phyloP scores from a whole-genome alignment of 2,797 vertebrate genomes.

The Muscicapa comitata region DNA sequence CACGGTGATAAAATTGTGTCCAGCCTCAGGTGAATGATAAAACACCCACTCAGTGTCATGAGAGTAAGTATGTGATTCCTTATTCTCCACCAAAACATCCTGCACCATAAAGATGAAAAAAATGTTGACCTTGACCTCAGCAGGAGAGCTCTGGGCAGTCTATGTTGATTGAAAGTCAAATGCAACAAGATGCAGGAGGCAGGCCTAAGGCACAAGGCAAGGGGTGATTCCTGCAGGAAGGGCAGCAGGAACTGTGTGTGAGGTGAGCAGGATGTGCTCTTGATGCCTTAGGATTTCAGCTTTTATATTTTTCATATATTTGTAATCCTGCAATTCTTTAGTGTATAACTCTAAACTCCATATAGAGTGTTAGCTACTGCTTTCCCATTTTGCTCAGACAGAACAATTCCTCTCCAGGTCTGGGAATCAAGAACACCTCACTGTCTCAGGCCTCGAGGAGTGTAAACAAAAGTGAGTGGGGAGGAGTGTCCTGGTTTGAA shows the following conservation, averaged over 20 bases:
- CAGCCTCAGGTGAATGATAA: background rate
- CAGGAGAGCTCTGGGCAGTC: background rate
- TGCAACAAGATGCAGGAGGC: background rate
- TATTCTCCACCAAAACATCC: background rate
- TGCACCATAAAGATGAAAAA: background rate
- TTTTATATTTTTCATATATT: background rate
- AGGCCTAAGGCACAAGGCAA: background rate
- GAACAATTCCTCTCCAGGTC: too few relatives aligned
- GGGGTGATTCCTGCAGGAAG: background rate
- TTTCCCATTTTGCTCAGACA: too few relatives aligned
- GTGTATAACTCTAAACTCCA: too few relatives aligned
- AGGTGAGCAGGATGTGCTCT: accelerated
- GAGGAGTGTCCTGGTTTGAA: too few relatives aligned
- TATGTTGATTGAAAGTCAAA: background rate
- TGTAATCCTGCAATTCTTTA: background rate
- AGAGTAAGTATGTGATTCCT: background rate
- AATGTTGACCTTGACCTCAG: background rate
- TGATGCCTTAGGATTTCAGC: background rate
- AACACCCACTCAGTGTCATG: background rate
- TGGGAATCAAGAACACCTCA: too few relatives aligned
- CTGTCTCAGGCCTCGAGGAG: too few relatives aligned
- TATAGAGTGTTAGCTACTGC: too few relatives aligned
- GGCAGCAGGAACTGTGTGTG: too few relatives aligned
- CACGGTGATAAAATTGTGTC: background rate
- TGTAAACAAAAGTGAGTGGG: too few relatives aligned